A percentile compares a stretch with the other conserved stretches of the same genome.
Conservation (phyloP, 2,113 vertebrate species). For the Channa argus region DNA sequence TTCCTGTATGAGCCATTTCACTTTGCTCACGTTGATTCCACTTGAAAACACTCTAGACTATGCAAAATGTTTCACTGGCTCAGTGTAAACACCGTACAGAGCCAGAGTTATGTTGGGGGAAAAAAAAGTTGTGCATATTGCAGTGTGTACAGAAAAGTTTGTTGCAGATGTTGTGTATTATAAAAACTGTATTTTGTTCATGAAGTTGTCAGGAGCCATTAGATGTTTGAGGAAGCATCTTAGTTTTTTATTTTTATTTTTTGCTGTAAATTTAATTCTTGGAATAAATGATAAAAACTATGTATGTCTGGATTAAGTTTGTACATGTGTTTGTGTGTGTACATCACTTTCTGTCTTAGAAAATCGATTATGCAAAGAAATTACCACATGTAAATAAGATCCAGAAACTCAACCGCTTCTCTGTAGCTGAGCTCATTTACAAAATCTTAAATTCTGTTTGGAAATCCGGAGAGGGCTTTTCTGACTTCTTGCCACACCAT, state of each 20-base stretch:
- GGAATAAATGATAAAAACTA: constrained; percentile 72
- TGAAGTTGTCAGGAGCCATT: constrained; percentile 67
- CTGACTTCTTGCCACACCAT: too few species aligned
- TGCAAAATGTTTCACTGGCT: constrained; percentile 70
- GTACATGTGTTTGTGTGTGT: not conserved
- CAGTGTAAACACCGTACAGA: constrained; percentile 37
- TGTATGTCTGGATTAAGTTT: not conserved
- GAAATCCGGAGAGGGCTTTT: too few species aligned
- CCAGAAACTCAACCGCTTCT: too few species aligned
- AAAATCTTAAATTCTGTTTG: too few species aligned
- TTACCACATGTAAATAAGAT: too few species aligned
- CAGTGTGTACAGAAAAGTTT: constrained; percentile 56
- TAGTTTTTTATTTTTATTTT: constrained; percentile 33
- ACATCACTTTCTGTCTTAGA: too few species aligned
- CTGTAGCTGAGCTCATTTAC: too few species aligned
- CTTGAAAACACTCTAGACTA: constrained; percentile 68
- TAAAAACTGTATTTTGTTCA: constrained; percentile 47
- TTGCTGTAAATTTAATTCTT: constrained; percentile 78
- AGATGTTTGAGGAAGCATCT: constrained; percentile 62
- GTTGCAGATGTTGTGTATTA: constrained; percentile 45
- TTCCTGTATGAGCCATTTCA: constrained; percentile 11
- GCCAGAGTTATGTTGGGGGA: too few species aligned
- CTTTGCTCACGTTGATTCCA: constrained; percentile 42
- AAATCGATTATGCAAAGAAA: too few species aligned
- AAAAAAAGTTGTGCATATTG: not conserved